Base-by-base conservation (phyloP, 2,888 invertebrate species). In the Thalpophila matura region DNA sequence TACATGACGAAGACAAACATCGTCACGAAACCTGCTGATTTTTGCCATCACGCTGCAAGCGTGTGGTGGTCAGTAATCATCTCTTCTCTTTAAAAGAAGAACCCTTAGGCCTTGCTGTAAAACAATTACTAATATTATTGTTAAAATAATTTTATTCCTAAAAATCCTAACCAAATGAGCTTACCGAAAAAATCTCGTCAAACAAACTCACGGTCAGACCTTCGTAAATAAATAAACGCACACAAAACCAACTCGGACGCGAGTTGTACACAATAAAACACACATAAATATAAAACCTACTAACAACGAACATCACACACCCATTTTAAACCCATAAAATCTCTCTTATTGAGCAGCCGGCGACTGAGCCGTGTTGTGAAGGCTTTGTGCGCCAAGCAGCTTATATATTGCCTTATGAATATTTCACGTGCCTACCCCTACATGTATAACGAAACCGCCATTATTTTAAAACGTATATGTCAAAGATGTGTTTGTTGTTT, bases 401-500 rank as follows among this genome's bases (percentile, higher is more conserved):
- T 84, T 84, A 83, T 78, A 71, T 68, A 47, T 22, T 70, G 58
- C 49, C 61, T 79, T 80, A 84, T 88, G 85, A 89, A 90, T 89
- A 89, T 89, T 86, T 86, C 79, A 89, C 80, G 58, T 76, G 58
- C 68, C 60, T 67, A 74, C 65, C 74, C 76, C 47, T 51, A 74
- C 56, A 64, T 59, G 42, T 59, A 53, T 37, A 60, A 56, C 46
- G 61, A 64, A 56, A 57, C 50, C 31, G 47, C 26, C 35, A 35
- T 61, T 57, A 64, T 67, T 74, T 69, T 49, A 49, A 61, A 71
- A 56, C 43, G 57, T 65, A 6, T 43, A 37, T 51, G 42, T 45
- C 70, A 49, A 51, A 54, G 22, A 47, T 16, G n/a, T 35, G 20
- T 62, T 49, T 56, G 29, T 50, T 35, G 20, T 62, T 49, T 56